These are phyloP conservation scores for Pseudorhiza aurosa DNA, from an alignment of 30 jellyfish, hydroid and myxozoan species.

Conservation along the genomic window DNA sequence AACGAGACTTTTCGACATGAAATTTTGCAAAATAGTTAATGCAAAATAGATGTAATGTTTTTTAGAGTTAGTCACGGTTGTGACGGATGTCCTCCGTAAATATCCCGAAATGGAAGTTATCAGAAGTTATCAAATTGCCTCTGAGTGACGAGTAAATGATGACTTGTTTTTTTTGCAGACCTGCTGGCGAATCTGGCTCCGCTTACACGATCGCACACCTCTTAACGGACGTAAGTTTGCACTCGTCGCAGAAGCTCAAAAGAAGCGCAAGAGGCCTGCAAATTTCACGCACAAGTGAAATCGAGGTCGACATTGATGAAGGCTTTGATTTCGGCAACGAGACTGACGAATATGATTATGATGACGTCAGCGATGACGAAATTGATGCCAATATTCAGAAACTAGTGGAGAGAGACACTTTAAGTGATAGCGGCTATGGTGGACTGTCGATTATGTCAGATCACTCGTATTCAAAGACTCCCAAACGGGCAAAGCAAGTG, in stretches of 20 bases:
- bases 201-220: conserved; percentile 63
- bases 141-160: too few species aligned
- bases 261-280: conserved; percentile 63
- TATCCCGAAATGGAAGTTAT: too few species aligned
- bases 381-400: conserved; percentile 79
- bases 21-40: too few species aligned
- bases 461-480: conserved; percentile 83
- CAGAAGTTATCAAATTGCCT: too few species aligned
- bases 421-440: conserved; percentile 93
- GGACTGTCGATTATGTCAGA: conserved; percentile 75
- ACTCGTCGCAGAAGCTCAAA: conserved; percentile 62
- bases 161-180: conserved; percentile 23
- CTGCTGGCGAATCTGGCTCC: conserved; percentile 75
- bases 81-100: background rate
- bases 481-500: conserved; percentile 57
- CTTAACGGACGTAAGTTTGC: conserved; percentile 65
- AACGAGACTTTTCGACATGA: too few species aligned
- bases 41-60: too few species aligned
- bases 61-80: background rate
- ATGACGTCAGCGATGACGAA: conserved; percentile 88
- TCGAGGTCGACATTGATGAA: conserved; percentile 69
- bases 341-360: conserved; percentile 86
- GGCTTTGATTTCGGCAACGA: conserved; percentile 74
- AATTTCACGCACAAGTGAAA: background rate
- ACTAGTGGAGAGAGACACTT: conserved; percentile 82